These are phyloP conservation scores for Macropus fuliginosus DNA, from an alignment of 2,797 vertebrate genomes.

Conservation along the genomic window DNA sequence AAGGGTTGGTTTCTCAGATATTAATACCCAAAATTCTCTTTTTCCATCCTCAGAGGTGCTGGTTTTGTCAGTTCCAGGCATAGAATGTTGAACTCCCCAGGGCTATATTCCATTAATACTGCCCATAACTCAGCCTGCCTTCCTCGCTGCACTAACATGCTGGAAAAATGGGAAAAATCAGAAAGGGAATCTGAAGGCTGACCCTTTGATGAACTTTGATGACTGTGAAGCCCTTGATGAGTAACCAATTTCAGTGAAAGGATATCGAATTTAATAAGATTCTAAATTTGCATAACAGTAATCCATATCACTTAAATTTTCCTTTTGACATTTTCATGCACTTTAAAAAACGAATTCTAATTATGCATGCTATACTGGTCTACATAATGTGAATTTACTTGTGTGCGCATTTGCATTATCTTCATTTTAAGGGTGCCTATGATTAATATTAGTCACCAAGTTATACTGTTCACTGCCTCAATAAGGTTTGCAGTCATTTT, in stretches of 20 bases:
- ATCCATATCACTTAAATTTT: conserved; percentile 75
- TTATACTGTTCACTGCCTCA: conserved; percentile 43
- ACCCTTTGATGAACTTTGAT: conserved; percentile 69
- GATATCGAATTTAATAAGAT: conserved; percentile 60
- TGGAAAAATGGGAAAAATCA: neutral
- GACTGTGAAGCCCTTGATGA: conserved; percentile 70
- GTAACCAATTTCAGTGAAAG: conserved; percentile 64
- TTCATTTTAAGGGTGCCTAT: conserved; percentile 61
- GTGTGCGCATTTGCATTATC: conserved; percentile 62
- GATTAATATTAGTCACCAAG: conserved; percentile 68
- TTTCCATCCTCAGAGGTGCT: neutral
- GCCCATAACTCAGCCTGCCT: neutral
- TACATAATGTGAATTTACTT: conserved; percentile 73
- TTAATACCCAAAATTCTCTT: neutral
- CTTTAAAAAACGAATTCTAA: conserved; percentile 73
- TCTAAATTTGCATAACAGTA: conserved; percentile 72
- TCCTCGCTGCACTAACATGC: neutral
- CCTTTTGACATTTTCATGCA: conserved; percentile 58
- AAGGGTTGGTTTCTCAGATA: neutral
- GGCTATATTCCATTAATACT: neutral
- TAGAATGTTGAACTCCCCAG: neutral
- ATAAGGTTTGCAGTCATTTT: conserved; percentile 33
- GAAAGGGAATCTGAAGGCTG: conserved; percentile 48
- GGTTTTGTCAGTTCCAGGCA: neutral
- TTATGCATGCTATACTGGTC: conserved; percentile 72